phyloP scores from a whole-genome alignment of 1,140 invertebrate genomes.

The Pinna nobilis region DNA sequence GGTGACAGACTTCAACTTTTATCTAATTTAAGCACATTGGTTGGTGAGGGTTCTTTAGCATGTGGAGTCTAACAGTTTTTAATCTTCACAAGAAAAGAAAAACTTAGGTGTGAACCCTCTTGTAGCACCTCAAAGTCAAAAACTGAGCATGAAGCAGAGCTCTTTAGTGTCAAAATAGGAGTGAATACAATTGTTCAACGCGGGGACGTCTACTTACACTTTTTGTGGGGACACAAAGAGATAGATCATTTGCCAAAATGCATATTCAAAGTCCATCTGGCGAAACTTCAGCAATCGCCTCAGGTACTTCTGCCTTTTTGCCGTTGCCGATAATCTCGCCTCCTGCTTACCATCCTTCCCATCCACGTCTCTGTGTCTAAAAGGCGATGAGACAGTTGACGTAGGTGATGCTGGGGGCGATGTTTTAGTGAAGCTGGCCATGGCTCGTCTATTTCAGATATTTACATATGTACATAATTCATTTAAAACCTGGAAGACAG shows the following conservation, averaged over 20 bases:
- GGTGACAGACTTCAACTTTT: no score
- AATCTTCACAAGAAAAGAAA: no score
- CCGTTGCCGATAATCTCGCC: constrained; percentile 80
- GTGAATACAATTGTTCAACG: no score
- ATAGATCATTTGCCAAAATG: constrained; percentile 99
- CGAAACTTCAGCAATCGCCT: constrained; percentile 91
- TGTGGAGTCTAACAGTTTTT: no score
- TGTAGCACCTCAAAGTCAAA: no score
- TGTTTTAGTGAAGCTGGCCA: constrained; percentile 54
- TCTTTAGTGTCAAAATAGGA: no score
- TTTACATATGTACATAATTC: background rate
- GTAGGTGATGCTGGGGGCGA: constrained; percentile 62
- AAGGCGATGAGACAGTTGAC: constrained; percentile 49
- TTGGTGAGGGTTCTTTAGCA: no score
- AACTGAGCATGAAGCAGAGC: no score
- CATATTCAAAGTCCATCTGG: constrained; percentile 99
- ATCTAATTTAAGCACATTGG: no score
- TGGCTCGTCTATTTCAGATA: constrained; percentile 1
- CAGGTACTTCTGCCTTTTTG: constrained; percentile 95
- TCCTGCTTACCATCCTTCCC: constrained; percentile 45
- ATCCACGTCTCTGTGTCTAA: constrained; percentile 42
- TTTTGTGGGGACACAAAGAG: constrained; percentile 96
- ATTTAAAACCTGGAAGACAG: background rate
- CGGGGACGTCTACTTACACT: constrained; percentile 80
- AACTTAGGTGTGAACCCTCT: no score